phyloP scores from a whole-genome alignment of 2,888 invertebrate genomes.

The Agrochola litura region DNA sequence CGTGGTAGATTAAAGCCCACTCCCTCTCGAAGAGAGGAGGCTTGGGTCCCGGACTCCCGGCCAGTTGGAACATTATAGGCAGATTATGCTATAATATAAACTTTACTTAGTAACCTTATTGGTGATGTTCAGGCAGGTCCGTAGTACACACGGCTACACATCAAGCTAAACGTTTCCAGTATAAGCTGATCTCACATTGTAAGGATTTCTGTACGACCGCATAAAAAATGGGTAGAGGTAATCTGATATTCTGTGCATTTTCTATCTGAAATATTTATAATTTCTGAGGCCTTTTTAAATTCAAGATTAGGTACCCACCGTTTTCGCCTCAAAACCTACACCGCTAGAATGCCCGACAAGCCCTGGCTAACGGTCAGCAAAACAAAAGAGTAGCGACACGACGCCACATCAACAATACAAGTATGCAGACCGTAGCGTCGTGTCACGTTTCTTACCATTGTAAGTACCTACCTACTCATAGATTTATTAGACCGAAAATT shows the following conservation, averaged over 20 bases:
- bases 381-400: conserved; percentile 30
- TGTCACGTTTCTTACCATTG: conserved; percentile 32
- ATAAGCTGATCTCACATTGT: no score
- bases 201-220: no score
- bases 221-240: no score
- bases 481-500: conserved; percentile 26
- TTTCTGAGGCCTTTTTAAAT: background rate
- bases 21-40: no score
- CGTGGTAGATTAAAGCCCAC: no score
- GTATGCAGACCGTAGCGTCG: conserved; percentile 15
- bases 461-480: background rate
- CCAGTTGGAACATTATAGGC: no score
- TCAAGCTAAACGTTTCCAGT: no score
- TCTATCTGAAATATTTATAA: background rate
- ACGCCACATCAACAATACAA: conserved; percentile 18
- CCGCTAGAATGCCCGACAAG: background rate
- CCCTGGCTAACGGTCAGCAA: background rate
- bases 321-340: background rate
- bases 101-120: background rate
- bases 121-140: background rate
- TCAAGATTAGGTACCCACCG: background rate
- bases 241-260: no score
- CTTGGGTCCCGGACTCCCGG: no score
- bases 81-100: no score
- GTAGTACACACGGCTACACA: background rate